A percentile compares a stretch with the other conserved stretches of the same genome.
These are phyloP conservation scores for Siphamia tubifer DNA, from an alignment of 2,113 vertebrate genomes.

Conservation along the genomic window DNA sequence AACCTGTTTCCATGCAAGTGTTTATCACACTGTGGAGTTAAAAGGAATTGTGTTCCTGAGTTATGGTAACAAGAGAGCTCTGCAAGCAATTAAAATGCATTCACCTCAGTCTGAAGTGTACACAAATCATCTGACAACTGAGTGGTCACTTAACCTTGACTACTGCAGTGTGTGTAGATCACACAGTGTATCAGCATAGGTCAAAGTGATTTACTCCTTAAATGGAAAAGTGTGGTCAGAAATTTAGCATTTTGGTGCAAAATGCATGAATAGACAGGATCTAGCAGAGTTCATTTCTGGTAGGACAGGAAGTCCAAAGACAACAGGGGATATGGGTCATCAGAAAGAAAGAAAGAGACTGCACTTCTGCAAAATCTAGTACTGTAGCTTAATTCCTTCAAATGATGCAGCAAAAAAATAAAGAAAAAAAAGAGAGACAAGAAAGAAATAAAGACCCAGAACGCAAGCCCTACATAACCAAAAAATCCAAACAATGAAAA, in stretches of 20 bases:
- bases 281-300: slow-evolving; percentile 15
- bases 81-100: slow-evolving; percentile 58
- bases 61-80: slow-evolving; percentile 61
- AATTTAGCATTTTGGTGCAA: slow-evolving; percentile 29
- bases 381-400: slow-evolving; percentile 63
- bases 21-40: slow-evolving; percentile 64
- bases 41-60: slow-evolving; percentile 52
- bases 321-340: slow-evolving; percentile 27
- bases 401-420: slow-evolving; percentile 51
- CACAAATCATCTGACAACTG: slow-evolving; percentile 63
- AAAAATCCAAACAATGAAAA: slow-evolving; percentile 57
- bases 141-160: slow-evolving; percentile 62
- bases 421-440: slow-evolving; percentile 17
- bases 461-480: slow-evolving; percentile 49
- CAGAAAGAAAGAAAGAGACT: slow-evolving; percentile 62
- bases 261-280: slow-evolving; percentile 12
- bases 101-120: slow-evolving; percentile 42
- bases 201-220: slow-evolving; percentile 14
- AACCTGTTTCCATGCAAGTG: slow-evolving; percentile 68
- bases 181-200: slow-evolving; percentile 30
- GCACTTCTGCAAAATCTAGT: slow-evolving; percentile 68
- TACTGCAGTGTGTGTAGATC: slow-evolving; percentile 16
- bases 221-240: slow-evolving; percentile 6
- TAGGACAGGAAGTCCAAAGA: slow-evolving; percentile 21
- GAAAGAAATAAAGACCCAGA: slow-evolving; percentile 53